Conservation (phyloP, 2,888 invertebrate genomes). For the Schizaphis graminum region DNA sequence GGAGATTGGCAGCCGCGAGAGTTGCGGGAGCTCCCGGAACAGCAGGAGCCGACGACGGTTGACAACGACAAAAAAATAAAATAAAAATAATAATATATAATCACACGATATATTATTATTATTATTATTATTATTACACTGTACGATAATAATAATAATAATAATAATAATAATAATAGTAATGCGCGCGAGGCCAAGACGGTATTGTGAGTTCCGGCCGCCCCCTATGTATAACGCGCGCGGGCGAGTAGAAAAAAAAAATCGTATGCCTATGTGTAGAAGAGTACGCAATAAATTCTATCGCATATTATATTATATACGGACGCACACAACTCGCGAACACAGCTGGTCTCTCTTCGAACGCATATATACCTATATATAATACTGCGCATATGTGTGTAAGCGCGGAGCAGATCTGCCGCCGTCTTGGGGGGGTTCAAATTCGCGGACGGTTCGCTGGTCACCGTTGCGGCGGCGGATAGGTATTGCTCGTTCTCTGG, state of each 20-base stretch:
- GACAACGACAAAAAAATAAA: conserved; percentile 2
- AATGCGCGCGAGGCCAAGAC: conserved; percentile 44
- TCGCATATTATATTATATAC: not conserved
- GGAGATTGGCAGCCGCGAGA: not conserved
- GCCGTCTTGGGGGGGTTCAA: conserved; percentile 34
- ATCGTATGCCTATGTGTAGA: not conserved
- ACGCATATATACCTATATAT: not conserved
- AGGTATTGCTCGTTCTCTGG: not conserved
- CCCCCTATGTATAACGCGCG: not conserved
- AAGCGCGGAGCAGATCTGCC: not conserved
- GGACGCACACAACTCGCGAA: not conserved
- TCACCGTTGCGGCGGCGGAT: conserved; percentile 33
- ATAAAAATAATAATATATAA: conserved; percentile 9
- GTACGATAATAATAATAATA: conserved; percentile 27
- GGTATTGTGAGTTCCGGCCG: conserved; percentile 46
- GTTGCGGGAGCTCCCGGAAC: not conserved
- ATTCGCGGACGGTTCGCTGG: conserved; percentile 63
- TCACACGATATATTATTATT: not conserved
- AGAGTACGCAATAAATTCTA: conserved; percentile 50
- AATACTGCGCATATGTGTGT: no score
- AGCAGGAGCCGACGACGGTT: conserved; percentile 16
- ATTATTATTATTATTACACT: not conserved
- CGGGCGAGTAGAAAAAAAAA: not conserved
- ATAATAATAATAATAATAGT: conserved; percentile 26
- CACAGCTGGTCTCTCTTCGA: conserved; percentile 36